phyloP scores from a whole-genome alignment of 2,797 vertebrate species.

The Brachymystax lenok region DNA sequence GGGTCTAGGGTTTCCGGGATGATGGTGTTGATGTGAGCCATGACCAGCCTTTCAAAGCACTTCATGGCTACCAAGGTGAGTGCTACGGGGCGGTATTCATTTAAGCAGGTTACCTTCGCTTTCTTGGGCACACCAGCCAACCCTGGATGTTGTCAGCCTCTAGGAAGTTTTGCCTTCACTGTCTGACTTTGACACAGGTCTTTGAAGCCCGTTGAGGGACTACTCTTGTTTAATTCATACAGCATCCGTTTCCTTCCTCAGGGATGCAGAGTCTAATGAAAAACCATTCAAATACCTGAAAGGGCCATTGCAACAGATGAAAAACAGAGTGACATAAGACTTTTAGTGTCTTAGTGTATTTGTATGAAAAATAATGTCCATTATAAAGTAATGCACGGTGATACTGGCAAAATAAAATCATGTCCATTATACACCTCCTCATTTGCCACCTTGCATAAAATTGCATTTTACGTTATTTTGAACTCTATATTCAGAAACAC shows the following conservation, averaged over 20 bases:
- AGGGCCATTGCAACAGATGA: background rate
- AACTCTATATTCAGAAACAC: background rate
- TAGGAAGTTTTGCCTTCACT: background rate
- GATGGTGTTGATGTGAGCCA: no score
- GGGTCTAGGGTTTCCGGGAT: no score
- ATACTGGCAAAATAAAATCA: no score
- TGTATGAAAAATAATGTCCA: background rate
- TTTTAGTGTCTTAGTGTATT: background rate
- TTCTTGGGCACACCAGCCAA: background rate
- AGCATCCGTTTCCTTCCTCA: background rate
- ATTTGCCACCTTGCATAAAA: background rate
- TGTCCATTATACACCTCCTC: background rate
- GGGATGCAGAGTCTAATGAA: background rate
- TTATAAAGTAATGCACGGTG: no score
- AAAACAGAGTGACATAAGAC: background rate
- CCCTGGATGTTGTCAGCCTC: background rate
- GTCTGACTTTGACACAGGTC: background rate
- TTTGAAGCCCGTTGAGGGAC: background rate
- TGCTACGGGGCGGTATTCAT: no score
- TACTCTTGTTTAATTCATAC: slow-evolving; percentile 4
- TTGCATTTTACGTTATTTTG: background rate
- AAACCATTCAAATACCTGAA: background rate
- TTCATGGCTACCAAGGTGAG: background rate
- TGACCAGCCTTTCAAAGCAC: no score
- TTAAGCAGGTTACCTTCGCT: no score